Percentiles rank a stretch among this genome's conserved stretches.
phyloP scores from a whole-genome alignment of 2,888 invertebrate genomes.

The Noctua fimbriata region DNA sequence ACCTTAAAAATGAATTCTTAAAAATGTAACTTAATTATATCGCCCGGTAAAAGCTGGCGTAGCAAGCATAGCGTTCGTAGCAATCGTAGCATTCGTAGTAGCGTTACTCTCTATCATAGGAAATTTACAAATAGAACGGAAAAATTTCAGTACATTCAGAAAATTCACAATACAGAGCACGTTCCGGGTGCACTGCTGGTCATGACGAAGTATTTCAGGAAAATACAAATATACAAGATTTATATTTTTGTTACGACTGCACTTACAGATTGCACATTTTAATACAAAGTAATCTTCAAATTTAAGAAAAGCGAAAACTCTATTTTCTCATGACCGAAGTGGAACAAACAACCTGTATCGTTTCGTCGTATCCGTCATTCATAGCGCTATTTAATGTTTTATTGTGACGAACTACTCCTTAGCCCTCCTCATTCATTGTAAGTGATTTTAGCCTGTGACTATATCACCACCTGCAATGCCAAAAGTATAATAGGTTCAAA shows the following conservation, averaged over 20 bases:
- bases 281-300: not conserved
- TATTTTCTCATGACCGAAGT: not conserved
- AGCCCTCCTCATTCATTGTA: no score
- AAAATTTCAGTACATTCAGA: constrained; percentile 21
- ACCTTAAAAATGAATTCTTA: not conserved
- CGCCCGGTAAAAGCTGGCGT: not conserved
- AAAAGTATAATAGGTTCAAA: not conserved
- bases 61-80: constrained; percentile 28
- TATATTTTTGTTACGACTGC: constrained; percentile 12
- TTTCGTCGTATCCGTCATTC: not conserved
- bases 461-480: not conserved
- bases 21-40: not conserved
- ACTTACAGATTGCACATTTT: constrained; percentile 9
- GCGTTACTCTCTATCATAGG: constrained; percentile 12
- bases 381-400: not conserved
- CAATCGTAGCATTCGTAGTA: constrained; percentile 25
- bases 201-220: constrained; percentile 7
- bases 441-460: not conserved
- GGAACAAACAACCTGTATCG: not conserved
- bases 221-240: constrained; percentile 13
- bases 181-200: constrained; percentile 30
- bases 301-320: not conserved
- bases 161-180: constrained; percentile 41
- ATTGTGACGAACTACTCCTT: not conserved
- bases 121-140: constrained; percentile 31